Evolutionary conservation across 2,113 vertebrate genomes (phyloP).

Genomic region (Leuciscus idus): DNA sequence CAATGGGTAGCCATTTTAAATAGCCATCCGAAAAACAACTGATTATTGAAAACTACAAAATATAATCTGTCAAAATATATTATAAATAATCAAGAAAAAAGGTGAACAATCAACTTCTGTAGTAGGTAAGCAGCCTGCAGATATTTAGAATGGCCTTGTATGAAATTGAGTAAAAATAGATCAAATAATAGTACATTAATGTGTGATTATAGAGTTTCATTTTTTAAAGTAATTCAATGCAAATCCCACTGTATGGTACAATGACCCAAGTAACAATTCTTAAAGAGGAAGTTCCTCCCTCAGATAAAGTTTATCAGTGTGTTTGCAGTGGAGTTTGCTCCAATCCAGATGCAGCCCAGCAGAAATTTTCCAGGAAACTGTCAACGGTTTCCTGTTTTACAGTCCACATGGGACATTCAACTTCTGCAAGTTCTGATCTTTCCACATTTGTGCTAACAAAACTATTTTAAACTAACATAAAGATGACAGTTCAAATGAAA

Average conservation of each 20-base stretch:
- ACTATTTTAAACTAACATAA: background rate
- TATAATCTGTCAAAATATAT: too few species aligned
- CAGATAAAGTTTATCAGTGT: constrained; percentile 38
- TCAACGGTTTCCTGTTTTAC: background rate
- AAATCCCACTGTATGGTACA: background rate
- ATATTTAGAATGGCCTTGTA: too few species aligned
- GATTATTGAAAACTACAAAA: too few species aligned
- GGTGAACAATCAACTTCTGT: too few species aligned
- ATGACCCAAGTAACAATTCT: background rate
- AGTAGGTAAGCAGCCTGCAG: too few species aligned
- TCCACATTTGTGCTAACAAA: background rate
- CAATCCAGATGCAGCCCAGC: background rate
- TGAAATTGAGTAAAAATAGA: too few species aligned
- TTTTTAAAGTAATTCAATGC: too few species aligned
- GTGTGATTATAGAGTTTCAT: too few species aligned
- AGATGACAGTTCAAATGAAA: background rate
- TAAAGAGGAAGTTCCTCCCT: background rate
- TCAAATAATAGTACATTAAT: too few species aligned
- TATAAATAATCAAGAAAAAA: too few species aligned
- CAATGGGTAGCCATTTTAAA: too few species aligned
- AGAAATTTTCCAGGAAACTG: constrained; percentile 26
- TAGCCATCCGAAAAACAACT: too few species aligned
- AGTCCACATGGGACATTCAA: background rate
- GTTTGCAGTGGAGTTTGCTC: constrained; percentile 15
- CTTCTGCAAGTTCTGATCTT: constrained; percentile 1